These are phyloP conservation scores for Paracyclopina nana DNA, from an alignment of 1,140 invertebrate species.

Conservation along the genomic window DNA sequence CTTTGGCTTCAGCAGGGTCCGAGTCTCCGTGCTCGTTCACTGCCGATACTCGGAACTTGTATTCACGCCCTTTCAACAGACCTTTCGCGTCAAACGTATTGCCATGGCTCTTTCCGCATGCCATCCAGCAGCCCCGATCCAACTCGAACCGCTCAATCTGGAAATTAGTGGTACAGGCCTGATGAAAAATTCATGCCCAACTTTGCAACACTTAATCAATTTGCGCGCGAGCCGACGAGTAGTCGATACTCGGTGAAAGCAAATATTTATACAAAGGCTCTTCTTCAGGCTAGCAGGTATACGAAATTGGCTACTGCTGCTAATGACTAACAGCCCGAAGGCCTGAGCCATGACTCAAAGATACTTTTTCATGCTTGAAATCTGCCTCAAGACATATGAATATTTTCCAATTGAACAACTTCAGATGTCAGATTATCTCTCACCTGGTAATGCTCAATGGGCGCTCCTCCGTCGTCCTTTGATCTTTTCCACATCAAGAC, in stretches of 20 bases:
- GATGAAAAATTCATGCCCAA: too few species aligned
- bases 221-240: too few species aligned
- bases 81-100: constrained; percentile 47
- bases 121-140: constrained; percentile 29
- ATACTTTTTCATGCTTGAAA: too few species aligned
- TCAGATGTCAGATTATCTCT: not conserved
- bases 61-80: constrained; percentile 79
- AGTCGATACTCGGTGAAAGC: too few species aligned
- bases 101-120: constrained; percentile 22
- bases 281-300: too few species aligned
- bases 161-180: too few species aligned
- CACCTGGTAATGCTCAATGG: constrained; percentile 29
- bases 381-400: too few species aligned
- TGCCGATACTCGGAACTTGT: constrained; percentile 88
- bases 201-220: too few species aligned
- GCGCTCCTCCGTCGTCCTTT: constrained; percentile 53
- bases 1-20: constrained; percentile 30
- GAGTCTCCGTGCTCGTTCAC: constrained; percentile 86
- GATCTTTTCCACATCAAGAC: constrained; percentile 85
- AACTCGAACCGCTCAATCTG: constrained; percentile 34
- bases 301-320: too few species aligned
- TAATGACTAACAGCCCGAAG: too few species aligned
- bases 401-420: not conserved
- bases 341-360: too few species aligned
- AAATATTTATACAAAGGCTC: too few species aligned